Percentiles rank a stretch among this genome's conserved stretches.
These are phyloP conservation scores for Drosophila colorata DNA, from an alignment of 2,888 invertebrate genomes.

Conservation along the genomic window DNA sequence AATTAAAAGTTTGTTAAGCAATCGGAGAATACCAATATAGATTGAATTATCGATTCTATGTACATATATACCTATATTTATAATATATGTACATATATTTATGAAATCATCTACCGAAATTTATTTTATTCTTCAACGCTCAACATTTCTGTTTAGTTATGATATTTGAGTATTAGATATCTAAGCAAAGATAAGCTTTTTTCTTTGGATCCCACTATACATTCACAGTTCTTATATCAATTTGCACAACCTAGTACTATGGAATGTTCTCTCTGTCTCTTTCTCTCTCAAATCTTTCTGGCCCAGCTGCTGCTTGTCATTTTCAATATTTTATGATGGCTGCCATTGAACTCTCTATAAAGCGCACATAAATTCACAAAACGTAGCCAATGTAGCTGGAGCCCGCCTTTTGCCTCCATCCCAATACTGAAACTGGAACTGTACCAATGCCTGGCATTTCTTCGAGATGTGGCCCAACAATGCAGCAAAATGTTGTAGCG, in stretches of 20 bases:
- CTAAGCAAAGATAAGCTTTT: slow-evolving; percentile 1
- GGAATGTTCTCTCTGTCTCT: not conserved
- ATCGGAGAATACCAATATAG: no score
- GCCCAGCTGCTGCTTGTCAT: slow-evolving; percentile 60
- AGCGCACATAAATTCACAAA: slow-evolving; percentile 78
- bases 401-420: not conserved
- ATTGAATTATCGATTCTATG: no score
- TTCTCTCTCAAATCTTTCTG: not conserved
- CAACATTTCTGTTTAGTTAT: not conserved
- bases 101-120: no score
- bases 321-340: slow-evolving; percentile 80
- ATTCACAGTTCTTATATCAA: slow-evolving; percentile 27
- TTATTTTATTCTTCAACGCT: no score
- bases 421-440: slow-evolving; percentile 7
- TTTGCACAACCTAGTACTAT: slow-evolving; percentile 23
- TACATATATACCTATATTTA: no score
- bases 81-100: no score
- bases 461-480: slow-evolving; percentile 59
- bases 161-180: not conserved
- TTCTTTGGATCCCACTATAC: slow-evolving; percentile 1
- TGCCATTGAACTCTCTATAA: slow-evolving; percentile 81
- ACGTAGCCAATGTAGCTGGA: slow-evolving; percentile 54
- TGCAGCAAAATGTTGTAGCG: slow-evolving; percentile 68
- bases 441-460: slow-evolving; percentile 45
- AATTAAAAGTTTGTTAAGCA: no score